Percentiles rank a stretch among this genome's conserved stretches.
Evolutionary conservation across 2,113 vertebrate species (phyloP).

Genomic region (Bujurquina vittata): DNA sequence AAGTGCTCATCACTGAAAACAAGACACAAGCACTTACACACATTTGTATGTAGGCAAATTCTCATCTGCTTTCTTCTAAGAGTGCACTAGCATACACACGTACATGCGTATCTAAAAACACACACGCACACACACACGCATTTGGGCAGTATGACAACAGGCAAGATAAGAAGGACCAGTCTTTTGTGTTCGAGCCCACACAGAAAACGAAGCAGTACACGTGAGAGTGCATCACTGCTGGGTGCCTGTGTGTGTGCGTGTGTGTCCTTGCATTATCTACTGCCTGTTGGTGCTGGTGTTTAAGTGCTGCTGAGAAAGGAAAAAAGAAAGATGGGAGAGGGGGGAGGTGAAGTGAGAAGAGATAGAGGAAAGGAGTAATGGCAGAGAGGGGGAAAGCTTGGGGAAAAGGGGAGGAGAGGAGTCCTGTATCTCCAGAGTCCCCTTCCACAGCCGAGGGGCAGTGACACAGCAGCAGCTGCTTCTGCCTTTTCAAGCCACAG

Average conservation of each 20-base stretch:
- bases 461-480: constrained; percentile 67
- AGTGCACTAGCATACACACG: background rate
- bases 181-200: constrained; percentile 60
- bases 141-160: constrained; percentile 25
- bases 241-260: constrained; percentile 37
- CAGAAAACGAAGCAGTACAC: constrained; percentile 36
- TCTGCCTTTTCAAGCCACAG: constrained; percentile 37
- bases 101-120: background rate
- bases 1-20: constrained; percentile 25
- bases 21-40: constrained; percentile 21
- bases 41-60: constrained; percentile 24
- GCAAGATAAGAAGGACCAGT: constrained; percentile 51
- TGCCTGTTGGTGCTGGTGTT: constrained; percentile 56
- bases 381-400: background rate
- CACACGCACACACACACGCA: background rate
- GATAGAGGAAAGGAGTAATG: constrained; percentile 26
- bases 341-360: constrained; percentile 27
- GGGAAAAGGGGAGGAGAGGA: background rate
- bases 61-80: constrained; percentile 4
- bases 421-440: constrained; percentile 26
- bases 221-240: constrained; percentile 53
- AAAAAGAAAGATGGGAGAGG: constrained; percentile 1
- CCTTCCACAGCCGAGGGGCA: constrained; percentile 45
- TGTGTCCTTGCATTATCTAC: constrained; percentile 63
- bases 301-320: constrained; percentile 39